These are phyloP conservation scores for Gobio gobio DNA, from an alignment of 2,113 vertebrate genomes.

Conservation along the genomic window DNA sequence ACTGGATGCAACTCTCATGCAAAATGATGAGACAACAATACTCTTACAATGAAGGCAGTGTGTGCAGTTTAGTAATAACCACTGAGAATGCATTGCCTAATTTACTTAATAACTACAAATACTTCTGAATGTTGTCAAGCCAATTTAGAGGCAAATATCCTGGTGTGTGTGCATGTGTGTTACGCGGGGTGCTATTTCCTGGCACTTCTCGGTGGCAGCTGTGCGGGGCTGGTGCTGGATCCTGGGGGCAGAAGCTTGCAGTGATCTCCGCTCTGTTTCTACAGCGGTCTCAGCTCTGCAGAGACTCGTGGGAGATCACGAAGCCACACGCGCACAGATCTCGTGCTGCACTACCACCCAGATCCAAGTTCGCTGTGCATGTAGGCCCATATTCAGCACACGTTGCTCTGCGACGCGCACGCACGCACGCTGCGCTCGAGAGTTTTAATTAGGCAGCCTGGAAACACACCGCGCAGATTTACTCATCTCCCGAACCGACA, in stretches of 20 bases:
- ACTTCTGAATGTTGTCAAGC: constrained; percentile 27
- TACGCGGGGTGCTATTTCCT: constrained; percentile 67
- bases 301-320: constrained; percentile 41
- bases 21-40: background rate
- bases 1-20: background rate
- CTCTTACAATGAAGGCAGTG: no score
- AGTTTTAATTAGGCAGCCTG: constrained; percentile 54
- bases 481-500: constrained; percentile 25
- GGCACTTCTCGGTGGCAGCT: constrained; percentile 72
- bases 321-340: constrained; percentile 36
- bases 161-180: constrained; percentile 50
- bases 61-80: background rate
- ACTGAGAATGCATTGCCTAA: background rate
- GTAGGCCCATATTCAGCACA: constrained; percentile 3
- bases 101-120: constrained; percentile 35
- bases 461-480: constrained; percentile 42
- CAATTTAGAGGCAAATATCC: constrained; percentile 35
- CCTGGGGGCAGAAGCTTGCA: constrained; percentile 76
- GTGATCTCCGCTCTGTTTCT: constrained; percentile 74
- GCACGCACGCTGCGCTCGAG: constrained; percentile 54
- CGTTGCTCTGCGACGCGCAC: constrained; percentile 10
- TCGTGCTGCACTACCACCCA: constrained; percentile 1
- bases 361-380: background rate
- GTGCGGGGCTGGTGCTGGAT: constrained; percentile 71
- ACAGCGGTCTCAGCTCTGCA: constrained; percentile 62